Base-by-base conservation (phyloP, 2,888 invertebrate species). In the Sminthurinus aureus region DNA sequence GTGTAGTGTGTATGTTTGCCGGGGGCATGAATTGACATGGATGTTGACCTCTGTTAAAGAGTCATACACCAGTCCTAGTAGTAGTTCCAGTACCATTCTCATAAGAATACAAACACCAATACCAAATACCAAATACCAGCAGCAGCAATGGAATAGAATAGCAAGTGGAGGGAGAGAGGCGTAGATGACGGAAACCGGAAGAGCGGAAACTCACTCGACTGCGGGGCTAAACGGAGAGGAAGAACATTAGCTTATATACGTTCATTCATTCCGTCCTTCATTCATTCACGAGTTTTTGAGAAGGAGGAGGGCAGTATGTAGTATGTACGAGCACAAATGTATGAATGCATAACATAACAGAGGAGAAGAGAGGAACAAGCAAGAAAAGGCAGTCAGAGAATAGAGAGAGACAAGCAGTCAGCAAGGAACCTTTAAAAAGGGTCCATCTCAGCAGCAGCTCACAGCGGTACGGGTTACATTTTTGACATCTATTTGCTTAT, bases 401-500 rank as follows among this genome's bases (percentile, higher is more conserved):
- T n/a, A 11, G 69, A 22, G n/a, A 3, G 69, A 22, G n/a, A 22
- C n/a, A 69, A 69, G 38, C 18, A 80, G 73, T 38, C 64, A 76
- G 71, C 20, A 18, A 77, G 77, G 75, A 67, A 66, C 69, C 77
- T 77, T 69, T 82, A 76, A 82, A 77, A 76, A 67, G 82, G 81
- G 67, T 77, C 69, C 38, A 20, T 20, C 82, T 74, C 64, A 74
- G 81, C 74, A 74, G 74, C 75, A 74, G 67, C 69, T 76, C 52
- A 38, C 67, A 76, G 69, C 69, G 66, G 82, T 77, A 50, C 77
- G 82, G 82, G 82, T 69, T 77, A 82, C 76, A 82, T 52, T 74
- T 83, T 83, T 83, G 79, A 79, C 80, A 79, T 83, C 74, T 83
- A 83, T 83, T 83, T 83, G 83, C 83, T 83, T 83, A 80, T 80